Conservation (phyloP, 2,888 invertebrate species). For the Entomobrya multifasciata region DNA sequence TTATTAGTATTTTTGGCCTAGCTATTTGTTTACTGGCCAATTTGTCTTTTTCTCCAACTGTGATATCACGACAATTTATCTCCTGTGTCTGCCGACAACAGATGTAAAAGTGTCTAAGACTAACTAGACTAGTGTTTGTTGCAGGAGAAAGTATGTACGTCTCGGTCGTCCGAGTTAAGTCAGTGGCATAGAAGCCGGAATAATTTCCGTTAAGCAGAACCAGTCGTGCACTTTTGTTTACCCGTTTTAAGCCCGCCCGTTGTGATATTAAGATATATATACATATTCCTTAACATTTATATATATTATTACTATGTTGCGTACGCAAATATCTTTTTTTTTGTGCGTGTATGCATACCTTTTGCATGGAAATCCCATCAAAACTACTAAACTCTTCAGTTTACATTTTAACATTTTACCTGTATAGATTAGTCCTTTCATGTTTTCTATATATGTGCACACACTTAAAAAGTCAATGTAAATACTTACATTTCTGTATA, state of each 20-base stretch:
- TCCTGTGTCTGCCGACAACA: slow-evolving; percentile 71
- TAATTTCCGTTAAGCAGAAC: not conserved
- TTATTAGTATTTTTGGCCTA: slow-evolving; percentile 39
- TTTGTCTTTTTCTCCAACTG: slow-evolving; percentile 73
- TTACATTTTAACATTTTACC: no score
- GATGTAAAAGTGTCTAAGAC: slow-evolving; percentile 61
- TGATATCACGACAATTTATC: slow-evolving; percentile 73
- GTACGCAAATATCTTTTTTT: no score
- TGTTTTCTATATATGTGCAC: not conserved
- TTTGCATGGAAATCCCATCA: no score
- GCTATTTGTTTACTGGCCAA: slow-evolving; percentile 64
- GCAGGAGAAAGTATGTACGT: no score
- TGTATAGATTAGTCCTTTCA: no score
- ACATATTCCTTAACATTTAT: no score
- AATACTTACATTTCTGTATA: not conserved
- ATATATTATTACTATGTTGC: no score
- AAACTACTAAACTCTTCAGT: no score
- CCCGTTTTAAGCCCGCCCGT: slow-evolving; percentile 10
- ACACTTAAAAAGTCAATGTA: not conserved
- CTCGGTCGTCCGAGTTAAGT: not conserved
- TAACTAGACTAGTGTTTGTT: slow-evolving; percentile 1
- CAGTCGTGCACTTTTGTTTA: not conserved
- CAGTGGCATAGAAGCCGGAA: not conserved
- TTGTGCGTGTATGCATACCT: no score
- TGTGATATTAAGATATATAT: no score